phyloP scores from a whole-genome alignment of 2,888 invertebrate genomes.

The Pyrgus malvae region DNA sequence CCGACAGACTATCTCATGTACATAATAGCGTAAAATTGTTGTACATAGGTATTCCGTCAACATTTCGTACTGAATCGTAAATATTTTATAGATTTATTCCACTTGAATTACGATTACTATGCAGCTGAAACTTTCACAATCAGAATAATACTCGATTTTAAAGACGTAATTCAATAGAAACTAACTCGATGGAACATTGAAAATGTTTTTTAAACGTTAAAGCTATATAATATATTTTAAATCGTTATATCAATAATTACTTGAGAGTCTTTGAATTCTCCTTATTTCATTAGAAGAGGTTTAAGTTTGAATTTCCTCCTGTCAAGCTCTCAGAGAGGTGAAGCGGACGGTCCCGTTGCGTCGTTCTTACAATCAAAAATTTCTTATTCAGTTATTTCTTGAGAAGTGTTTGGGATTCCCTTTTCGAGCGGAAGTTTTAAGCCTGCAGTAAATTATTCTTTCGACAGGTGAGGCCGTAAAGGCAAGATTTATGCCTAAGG shows the following conservation, averaged over 20 bases:
- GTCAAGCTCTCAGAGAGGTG: slow-evolving; percentile 46
- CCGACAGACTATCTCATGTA: slow-evolving; percentile 43
- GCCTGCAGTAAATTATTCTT: slow-evolving; percentile 79
- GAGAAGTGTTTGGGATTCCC: slow-evolving; percentile 79
- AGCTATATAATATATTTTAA: no score
- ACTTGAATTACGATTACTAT: no score
- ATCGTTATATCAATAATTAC: no score
- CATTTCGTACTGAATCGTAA: not conserved
- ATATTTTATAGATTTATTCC: slow-evolving; percentile 19
- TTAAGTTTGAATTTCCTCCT: slow-evolving; percentile 61
- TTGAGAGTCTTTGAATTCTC: slow-evolving; percentile 47
- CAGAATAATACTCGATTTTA: no score
- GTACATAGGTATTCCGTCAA: slow-evolving; percentile 10
- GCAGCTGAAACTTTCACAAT: no score
- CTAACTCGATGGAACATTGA: no score
- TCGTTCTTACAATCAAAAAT: slow-evolving; percentile 62
- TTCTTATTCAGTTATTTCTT: slow-evolving; percentile 79
- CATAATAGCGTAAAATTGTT: slow-evolving; percentile 38
- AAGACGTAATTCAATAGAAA: no score
- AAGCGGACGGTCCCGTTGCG: slow-evolving; percentile 39
- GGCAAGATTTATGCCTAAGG: slow-evolving; percentile 78
- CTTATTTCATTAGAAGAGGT: slow-evolving; percentile 62
- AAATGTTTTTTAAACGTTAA: no score
- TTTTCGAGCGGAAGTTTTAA: slow-evolving; percentile 75
- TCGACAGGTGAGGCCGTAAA: slow-evolving; percentile 81